Base-by-base conservation (phyloP, 2,797 vertebrate species). In the Anolis apletophallus region DNA sequence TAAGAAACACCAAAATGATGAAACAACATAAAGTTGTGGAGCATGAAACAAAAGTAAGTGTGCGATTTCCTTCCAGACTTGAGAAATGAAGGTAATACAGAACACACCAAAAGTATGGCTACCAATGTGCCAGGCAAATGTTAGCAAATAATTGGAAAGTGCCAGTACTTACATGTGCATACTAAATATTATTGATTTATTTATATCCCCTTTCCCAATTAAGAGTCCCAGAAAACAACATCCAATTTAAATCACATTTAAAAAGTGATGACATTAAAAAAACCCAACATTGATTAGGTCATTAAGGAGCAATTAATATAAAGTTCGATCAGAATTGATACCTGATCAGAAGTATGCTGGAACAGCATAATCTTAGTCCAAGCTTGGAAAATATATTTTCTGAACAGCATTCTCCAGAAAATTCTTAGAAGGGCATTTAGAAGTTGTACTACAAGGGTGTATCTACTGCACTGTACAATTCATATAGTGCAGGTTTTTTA, bases 21-120 rank as follows among this genome's bases (percentile, higher is more conserved):
- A 55, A 86, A 74, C 69, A 74, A 67, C 68, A 81, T 55, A 75
- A 3, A 2, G 68, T 6, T 77, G 81, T 67, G 52, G 34, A 89
- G 72, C 54, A 80, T 4, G 88, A 92, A 93, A 86, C 26, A 87
- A 76, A 90, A 89, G 34, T 54, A 71, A 91, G 88, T 84, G 79
- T 86, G 86, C 75, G 87, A 12, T 81, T 88, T 85, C 12, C 29
- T 77, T 46, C 46, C 84, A 78, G 85, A 55, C 57, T 29, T 69
- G 75, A 69, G 69, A 69, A 85, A 29, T 71, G 84, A 79, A 79
- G 17, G 16, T 72, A 19, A 57, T 32, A 59, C 2, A 6, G 17
- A 59, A 71, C 36, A 32, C 36, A 74, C 26, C 40, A 84, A 71
- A 79, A 29, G 52, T 4, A 26, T 76, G 40, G 50, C 23, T 11